phyloP scores from a whole-genome alignment of 1,140 invertebrate species.

The Saccostrea cuccullata region DNA sequence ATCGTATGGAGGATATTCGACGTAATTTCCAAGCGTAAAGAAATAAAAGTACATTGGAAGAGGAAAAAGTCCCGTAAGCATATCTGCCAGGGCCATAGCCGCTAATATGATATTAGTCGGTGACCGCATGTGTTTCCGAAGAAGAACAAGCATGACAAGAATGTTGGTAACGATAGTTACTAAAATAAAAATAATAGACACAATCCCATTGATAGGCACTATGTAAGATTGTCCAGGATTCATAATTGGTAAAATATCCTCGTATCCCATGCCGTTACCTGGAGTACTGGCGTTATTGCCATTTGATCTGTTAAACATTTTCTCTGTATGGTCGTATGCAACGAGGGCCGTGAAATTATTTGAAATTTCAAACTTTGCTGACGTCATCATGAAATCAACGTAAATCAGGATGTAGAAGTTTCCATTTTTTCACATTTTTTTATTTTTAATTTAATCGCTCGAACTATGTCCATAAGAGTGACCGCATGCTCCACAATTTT shows the following conservation, averaged over 20 bases:
- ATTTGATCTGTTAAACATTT: background rate
- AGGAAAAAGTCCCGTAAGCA: conserved; percentile 93
- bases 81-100: conserved; percentile 94
- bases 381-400: background rate
- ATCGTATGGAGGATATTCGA: conserved; percentile 75
- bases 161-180: conserved; percentile 94
- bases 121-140: conserved; percentile 83
- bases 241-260: background rate
- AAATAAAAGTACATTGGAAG: conserved; percentile 93
- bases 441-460: background rate
- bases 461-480: background rate
- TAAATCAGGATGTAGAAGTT: background rate
- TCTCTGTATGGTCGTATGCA: background rate
- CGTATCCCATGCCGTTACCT: background rate
- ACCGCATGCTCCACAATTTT: background rate
- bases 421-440: background rate
- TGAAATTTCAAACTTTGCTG: conserved; percentile 14
- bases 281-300: background rate
- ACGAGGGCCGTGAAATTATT: background rate
- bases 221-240: conserved; percentile 54
- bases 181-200: conserved; percentile 90
- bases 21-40: conserved; percentile 92
- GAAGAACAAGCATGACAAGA: conserved; percentile 87
- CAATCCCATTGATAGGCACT: conserved; percentile 80
- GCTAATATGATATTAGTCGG: conserved; percentile 86